Evolutionary conservation across 2,797 vertebrate species (phyloP), one percentile per base, ranked within the genome.

Genomic region (Cuculus canorus): DNA sequence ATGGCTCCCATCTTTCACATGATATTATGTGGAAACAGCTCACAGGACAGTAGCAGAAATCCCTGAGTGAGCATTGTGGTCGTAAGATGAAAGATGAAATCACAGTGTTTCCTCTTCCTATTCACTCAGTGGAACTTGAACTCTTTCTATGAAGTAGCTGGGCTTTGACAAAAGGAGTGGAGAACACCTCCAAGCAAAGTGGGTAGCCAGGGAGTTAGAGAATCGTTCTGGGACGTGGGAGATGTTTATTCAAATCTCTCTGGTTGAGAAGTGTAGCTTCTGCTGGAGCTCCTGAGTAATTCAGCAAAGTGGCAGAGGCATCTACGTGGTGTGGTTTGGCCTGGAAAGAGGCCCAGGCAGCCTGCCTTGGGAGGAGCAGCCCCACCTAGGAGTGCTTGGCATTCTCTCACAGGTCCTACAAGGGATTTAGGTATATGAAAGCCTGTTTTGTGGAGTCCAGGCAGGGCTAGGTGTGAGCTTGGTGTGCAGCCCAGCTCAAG

Each of bases 291-390:
- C 54, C 23, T 33, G 66, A 70, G 32, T 23, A 19, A 28, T 23
- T 17, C 41, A 32, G 22, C 53, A 61, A 57, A 64, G 65, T 65
- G 64, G 25, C 47, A 33, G 54, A 19, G 73, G 13, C 66, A 17
- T 24, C 54, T 21, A 1, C 6, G 0, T 35, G 35, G 13, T 0
- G 2, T 33, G 56, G 30, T 32, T 76, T 76, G 47, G n/a, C 30
- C n/a, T 53, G 69, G 77, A 52, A 52, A 22, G 41, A 71, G 43
- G 24, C 13, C 1, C 14, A 17, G 64, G 32, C 60, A 43, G 25
- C 13, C 15, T 33, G 73, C 15, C 82, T 13, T 72, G 63, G 70
- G 83, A 63, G 59, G 41, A 84, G 52, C 56, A 27, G 0, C 15
- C 52, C 37, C n/a, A 50, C 32, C 47, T n/a, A 16, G 35, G 77